Evolutionary conservation across 1,140 invertebrate species (phyloP).

Genomic region (Megalonaias nervosa): DNA sequence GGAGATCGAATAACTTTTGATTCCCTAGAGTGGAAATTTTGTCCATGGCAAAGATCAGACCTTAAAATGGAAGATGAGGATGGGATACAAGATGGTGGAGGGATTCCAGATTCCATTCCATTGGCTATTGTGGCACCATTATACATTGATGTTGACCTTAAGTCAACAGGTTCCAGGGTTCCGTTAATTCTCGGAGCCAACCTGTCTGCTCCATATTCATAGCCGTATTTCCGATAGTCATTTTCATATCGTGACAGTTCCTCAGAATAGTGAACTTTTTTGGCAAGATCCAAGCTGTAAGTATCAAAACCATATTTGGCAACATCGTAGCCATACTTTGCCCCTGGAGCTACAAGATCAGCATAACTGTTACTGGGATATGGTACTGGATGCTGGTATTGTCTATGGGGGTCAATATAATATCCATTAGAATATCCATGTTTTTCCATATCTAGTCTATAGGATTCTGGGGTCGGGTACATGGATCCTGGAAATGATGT

Average conservation of each 20-base stretch:
- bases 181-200: conserved; percentile 50
- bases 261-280: conserved; percentile 63
- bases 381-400: conserved; percentile 63
- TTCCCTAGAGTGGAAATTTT: conserved; percentile 36
- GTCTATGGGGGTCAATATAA: conserved; percentile 62
- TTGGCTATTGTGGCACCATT: conserved; percentile 38
- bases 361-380: conserved; percentile 64
- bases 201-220: conserved; percentile 55
- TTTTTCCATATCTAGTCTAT: conserved; percentile 64
- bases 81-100: conserved; percentile 20
- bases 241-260: conserved; percentile 51
- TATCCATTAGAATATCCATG: conserved; percentile 66
- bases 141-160: conserved; percentile 58
- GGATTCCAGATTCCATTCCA: conserved; percentile 28
- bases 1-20: conserved; percentile 41
- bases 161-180: conserved; percentile 57
- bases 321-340: conserved; percentile 66
- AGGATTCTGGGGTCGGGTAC: conserved; percentile 58
- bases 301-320: conserved; percentile 63
- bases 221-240: conserved; percentile 59
- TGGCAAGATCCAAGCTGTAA: conserved; percentile 67
- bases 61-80: conserved; percentile 24
- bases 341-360: conserved; percentile 57
- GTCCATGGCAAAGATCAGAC: conserved; percentile 20
- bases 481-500: conserved; percentile 50